Percentiles rank a stretch among this genome's conserved stretches.
These are phyloP conservation scores for Keiferia lycopersicella DNA, from an alignment of 2,888 invertebrate genomes.

Conservation along the genomic window DNA sequence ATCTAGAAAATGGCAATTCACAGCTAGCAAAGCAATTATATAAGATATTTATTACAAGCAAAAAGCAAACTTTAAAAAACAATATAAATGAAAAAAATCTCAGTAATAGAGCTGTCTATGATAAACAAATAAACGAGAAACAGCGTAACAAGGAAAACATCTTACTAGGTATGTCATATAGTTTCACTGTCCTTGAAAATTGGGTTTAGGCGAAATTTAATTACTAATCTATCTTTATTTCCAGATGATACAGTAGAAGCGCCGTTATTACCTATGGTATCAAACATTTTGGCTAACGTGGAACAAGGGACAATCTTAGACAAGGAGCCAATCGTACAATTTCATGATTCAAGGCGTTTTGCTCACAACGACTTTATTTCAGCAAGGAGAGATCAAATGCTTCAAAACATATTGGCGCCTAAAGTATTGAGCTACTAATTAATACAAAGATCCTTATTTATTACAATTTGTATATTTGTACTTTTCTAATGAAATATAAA, in stretches of 20 bases:
- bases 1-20: conserved; percentile 57
- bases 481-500: conserved; percentile 29
- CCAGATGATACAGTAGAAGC: neutral
- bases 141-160: neutral
- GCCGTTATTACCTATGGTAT: neutral
- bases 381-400: conserved; percentile 46
- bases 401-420: conserved; percentile 54
- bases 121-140: neutral
- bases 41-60: conserved; percentile 47
- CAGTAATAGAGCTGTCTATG: neutral
- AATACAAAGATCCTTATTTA: conserved; percentile 20
- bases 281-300: neutral
- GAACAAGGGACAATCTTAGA: conserved; percentile 4
- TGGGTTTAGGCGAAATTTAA: neutral
- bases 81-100: neutral
- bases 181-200: neutral
- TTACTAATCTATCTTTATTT: neutral
- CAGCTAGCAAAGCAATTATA: conserved; percentile 62
- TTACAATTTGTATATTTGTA: conserved; percentile 28
- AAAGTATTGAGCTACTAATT: conserved; percentile 44
- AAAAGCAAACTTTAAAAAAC: conserved; percentile 7
- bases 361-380: conserved; percentile 29
- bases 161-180: neutral
- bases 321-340: conserved; percentile 36
- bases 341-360: conserved; percentile 40